Percentiles rank a stretch among this genome's conserved stretches.
Evolutionary conservation across 2,888 invertebrate species (phyloP).

Genomic region (Lithophane ornitopus): DNA sequence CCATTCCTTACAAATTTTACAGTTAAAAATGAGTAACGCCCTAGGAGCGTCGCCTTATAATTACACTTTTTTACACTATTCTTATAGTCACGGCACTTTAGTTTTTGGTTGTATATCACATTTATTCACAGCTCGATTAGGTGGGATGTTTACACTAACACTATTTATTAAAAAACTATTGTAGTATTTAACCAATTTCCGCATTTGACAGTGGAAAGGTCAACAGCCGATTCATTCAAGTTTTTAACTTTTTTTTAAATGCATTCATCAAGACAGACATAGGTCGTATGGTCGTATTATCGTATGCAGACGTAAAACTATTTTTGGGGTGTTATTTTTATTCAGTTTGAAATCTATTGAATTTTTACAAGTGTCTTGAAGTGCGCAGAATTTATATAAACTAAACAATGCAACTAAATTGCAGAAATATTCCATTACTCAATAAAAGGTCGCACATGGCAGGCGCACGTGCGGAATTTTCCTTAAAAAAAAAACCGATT

Average conservation of each 20-base stretch:
- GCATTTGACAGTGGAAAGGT: conserved; percentile 85
- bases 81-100: conserved; percentile 67
- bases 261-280: conserved; percentile 38
- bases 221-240: conserved; percentile 84
- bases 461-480: conserved; percentile 19
- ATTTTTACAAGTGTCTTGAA: not conserved
- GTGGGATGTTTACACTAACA: conserved; percentile 67
- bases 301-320: not conserved
- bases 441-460: conserved; percentile 29
- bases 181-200: conserved; percentile 78
- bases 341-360: not conserved
- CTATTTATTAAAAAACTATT: conserved; percentile 73
- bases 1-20: conserved; percentile 79
- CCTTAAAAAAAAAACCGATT: not conserved
- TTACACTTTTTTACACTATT: conserved; percentile 67
- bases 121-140: conserved; percentile 72
- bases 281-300: conserved; percentile 11
- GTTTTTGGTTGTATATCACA: conserved; percentile 74
- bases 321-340: conserved; percentile 34
- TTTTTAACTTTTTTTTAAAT: conserved; percentile 64
- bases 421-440: conserved; percentile 28
- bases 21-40: conserved; percentile 77
- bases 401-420: conserved; percentile 2
- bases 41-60: conserved; percentile 70
- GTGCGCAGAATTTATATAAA: not conserved